phyloP scores from a whole-genome alignment of 1,140 invertebrate genomes.

The Orius laevigatus region DNA sequence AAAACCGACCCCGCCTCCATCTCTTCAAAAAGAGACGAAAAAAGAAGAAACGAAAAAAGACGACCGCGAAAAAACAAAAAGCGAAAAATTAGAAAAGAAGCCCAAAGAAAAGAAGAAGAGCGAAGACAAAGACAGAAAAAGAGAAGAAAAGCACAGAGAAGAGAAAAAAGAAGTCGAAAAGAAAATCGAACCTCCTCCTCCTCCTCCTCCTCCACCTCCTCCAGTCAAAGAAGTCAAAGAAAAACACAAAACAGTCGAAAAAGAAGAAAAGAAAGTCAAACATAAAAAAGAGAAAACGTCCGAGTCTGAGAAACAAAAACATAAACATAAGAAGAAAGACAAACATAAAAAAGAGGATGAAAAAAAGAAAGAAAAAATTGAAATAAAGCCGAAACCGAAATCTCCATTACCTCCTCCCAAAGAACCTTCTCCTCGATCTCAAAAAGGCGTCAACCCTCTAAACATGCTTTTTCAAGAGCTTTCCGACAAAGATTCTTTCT shows the following conservation, averaged over 20 bases:
- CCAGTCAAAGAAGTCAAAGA: no score
- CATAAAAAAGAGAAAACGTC: slow-evolving; percentile 25
- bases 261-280: slow-evolving; percentile 24
- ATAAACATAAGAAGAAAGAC: slow-evolving; percentile 37
- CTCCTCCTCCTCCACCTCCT: slow-evolving; percentile 6
- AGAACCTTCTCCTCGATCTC: slow-evolving; percentile 24
- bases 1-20: slow-evolving; percentile 12
- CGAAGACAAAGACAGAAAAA: slow-evolving; percentile 27
- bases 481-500: slow-evolving; percentile 15
- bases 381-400: slow-evolving; percentile 28
- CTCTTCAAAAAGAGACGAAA: no score
- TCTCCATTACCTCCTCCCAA: slow-evolving; percentile 26
- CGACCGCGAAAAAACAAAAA: slow-evolving; percentile 22
- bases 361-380: slow-evolving; percentile 30
- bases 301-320: slow-evolving; percentile 29
- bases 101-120: slow-evolving; percentile 17
- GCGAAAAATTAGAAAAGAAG: slow-evolving; percentile 17
- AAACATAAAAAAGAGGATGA: slow-evolving; percentile 25
- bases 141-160: slow-evolving; percentile 29
- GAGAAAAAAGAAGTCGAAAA: slow-evolving; percentile 28
- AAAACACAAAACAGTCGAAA: slow-evolving; percentile 34
- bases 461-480: slow-evolving; percentile 12
- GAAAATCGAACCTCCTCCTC: slow-evolving; percentile 13
- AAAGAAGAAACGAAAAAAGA: no score
- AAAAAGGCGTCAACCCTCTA: slow-evolving; percentile 17